phyloP scores from a whole-genome alignment of 1,140 invertebrate species.

The Drosophila parabipectinata region DNA sequence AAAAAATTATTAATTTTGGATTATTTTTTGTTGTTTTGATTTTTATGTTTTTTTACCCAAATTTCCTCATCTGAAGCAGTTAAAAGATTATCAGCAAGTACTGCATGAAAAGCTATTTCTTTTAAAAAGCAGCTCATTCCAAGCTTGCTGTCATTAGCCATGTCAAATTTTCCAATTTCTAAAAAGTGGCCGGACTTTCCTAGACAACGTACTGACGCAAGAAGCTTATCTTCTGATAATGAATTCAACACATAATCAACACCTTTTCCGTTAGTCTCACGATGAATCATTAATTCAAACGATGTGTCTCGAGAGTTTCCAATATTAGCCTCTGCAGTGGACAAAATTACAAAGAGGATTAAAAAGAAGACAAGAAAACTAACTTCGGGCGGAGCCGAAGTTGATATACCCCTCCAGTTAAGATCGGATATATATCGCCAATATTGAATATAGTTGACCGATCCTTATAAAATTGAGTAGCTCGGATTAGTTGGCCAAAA shows the following conservation, averaged over 20 bases:
- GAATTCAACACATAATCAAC: constrained; percentile 90
- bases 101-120: constrained; percentile 94
- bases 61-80: constrained; percentile 84
- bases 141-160: constrained; percentile 87
- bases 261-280: constrained; percentile 86
- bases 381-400: no score
- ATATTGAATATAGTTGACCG: no score
- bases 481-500: no score
- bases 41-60: constrained; percentile 67
- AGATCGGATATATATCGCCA: no score
- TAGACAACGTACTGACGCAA: constrained; percentile 91
- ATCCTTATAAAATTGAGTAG: no score
- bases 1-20: background rate
- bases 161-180: constrained; percentile 92
- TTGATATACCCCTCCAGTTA: no score
- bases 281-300: constrained; percentile 87
- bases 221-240: constrained; percentile 88
- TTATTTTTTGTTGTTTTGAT: background rate
- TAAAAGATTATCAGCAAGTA: constrained; percentile 92
- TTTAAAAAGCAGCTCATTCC: constrained; percentile 91
- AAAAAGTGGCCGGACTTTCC: constrained; percentile 88
- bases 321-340: constrained; percentile 85
- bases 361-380: background rate
- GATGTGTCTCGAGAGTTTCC: constrained; percentile 87
- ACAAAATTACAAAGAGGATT: background rate